Base-by-base conservation (phyloP, 2,113 vertebrate species). In the Percopsis transmontana region DNA sequence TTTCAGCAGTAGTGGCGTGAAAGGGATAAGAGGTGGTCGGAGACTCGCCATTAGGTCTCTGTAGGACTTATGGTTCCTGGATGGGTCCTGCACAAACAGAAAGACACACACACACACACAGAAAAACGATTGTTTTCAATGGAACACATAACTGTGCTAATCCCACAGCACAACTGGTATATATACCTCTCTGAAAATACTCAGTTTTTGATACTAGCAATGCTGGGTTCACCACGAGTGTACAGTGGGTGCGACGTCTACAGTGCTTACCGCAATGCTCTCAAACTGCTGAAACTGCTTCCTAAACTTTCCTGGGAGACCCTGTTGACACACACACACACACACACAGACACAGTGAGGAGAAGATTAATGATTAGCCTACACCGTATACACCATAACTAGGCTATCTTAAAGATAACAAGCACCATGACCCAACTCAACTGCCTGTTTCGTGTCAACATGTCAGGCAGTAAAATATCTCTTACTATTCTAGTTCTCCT, bases 251-350 rank as follows among this genome's bases (percentile, higher is more conserved):
- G 19, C n/a, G 18, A 47, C 2, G 47, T 21, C 41, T 10, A 19
- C 51, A 19, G 27, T 48, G 87, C 95, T 95, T 81, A 98, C 97
- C 47, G 95, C 95, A 38, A 94, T 81, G 75, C 94, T 94, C 88
- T 99, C 97, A 19, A 98, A 97, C 91, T 96, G 96, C 78, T 96
- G 94, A 68, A 98, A 99, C 72, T 97, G 92, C 76, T 98, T 98
- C 91, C 96, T 95, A 89, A 97, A 98, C 84, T 98, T 99, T 66
- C 96, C 96, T 0, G 97, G 97, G 47, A 99, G 93, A 67, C 97
- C 97, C 97, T 99, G 90, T 20, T 77, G 70, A 77, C 27, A 52
- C 0, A 58, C 9, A 75, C n/a, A 73, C 18, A 64, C 19, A 72
- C 10, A 72, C 2, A 67, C 8, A 60, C 27, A 52, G 21, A 57